Evolutionary conservation across 2,888 invertebrate species (phyloP).

Genomic region (Chrysina gloriosa): DNA sequence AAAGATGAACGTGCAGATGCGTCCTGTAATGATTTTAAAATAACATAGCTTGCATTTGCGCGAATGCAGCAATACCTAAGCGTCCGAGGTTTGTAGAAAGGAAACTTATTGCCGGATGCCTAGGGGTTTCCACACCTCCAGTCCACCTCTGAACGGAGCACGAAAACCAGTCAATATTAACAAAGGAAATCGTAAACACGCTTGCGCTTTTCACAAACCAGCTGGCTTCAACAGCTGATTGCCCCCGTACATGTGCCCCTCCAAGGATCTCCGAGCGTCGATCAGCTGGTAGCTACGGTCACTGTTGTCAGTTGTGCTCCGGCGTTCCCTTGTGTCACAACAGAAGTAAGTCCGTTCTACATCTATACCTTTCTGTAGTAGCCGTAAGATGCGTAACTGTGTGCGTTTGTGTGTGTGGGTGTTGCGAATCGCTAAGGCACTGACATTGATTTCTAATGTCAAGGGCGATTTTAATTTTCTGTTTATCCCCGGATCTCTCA

Average conservation of each 20-base stretch:
- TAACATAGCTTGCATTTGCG: too few species aligned
- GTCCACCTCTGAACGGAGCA: constrained; percentile 34
- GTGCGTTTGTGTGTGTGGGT: constrained; percentile 19
- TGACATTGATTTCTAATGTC: constrained; percentile 41
- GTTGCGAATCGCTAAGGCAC: constrained; percentile 22
- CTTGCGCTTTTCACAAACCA: constrained; percentile 50
- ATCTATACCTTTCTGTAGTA: constrained; percentile 2
- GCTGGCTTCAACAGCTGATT: constrained; percentile 56
- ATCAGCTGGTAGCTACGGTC: constrained; percentile 54
- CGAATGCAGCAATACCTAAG: too few species aligned
- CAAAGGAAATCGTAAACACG: constrained; percentile 47
- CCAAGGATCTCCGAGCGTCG: constrained; percentile 38
- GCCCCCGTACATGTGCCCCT: constrained; percentile 47
- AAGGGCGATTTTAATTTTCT: constrained; percentile 37
- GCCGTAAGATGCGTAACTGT: constrained; percentile 28
- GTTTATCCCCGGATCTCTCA: constrained; percentile 1
- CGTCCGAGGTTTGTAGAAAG: constrained; percentile 3
- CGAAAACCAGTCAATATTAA: constrained; percentile 49
- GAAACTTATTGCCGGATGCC: constrained; percentile 21
- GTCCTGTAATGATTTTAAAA: too few species aligned
- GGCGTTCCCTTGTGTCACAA: constrained; percentile 53
- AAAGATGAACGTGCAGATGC: too few species aligned
- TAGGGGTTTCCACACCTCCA: constrained; percentile 17
- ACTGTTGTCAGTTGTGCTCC: constrained; percentile 56
- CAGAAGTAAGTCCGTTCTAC: constrained; percentile 46